Percentiles rank a stretch among this genome's conserved stretches.
phyloP scores from a whole-genome alignment of 2,113 vertebrate species.

The Chunga burmeisteri region DNA sequence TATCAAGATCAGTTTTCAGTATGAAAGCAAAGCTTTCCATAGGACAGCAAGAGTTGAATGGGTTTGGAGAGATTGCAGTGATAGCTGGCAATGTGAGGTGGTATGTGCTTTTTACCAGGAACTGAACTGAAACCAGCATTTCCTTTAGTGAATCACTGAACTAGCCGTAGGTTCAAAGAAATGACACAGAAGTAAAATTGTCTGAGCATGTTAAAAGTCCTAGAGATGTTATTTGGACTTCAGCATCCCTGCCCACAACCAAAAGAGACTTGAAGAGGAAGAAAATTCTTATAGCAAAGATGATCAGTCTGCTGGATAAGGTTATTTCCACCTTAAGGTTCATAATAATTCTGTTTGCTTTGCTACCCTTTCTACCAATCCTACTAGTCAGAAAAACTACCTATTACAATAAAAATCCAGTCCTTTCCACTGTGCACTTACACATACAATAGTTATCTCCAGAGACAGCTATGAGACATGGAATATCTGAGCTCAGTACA shows the following conservation, averaged over 20 bases:
- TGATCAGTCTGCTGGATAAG: background rate
- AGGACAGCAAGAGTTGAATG: background rate
- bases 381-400: background rate
- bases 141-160: background rate
- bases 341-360: background rate
- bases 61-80: background rate
- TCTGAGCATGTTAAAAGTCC: background rate
- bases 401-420: background rate
- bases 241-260: background rate
- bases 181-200: background rate
- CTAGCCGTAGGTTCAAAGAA: background rate
- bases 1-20: background rate
- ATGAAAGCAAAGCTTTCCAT: background rate
- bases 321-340: background rate
- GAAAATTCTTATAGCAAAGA: background rate
- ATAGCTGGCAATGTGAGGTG: background rate
- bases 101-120: background rate
- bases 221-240: background rate
- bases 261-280: background rate
- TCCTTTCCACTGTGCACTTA: background rate
- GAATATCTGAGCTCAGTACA: background rate
- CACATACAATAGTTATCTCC: background rate
- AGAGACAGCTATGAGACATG: background rate
- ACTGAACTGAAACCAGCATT: background rate
- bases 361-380: background rate